Percentiles rank a stretch among this genome's conserved stretches.
Evolutionary conservation across 2,113 vertebrate species (phyloP).

Genomic region (Leptobrachium ailaonicum): DNA sequence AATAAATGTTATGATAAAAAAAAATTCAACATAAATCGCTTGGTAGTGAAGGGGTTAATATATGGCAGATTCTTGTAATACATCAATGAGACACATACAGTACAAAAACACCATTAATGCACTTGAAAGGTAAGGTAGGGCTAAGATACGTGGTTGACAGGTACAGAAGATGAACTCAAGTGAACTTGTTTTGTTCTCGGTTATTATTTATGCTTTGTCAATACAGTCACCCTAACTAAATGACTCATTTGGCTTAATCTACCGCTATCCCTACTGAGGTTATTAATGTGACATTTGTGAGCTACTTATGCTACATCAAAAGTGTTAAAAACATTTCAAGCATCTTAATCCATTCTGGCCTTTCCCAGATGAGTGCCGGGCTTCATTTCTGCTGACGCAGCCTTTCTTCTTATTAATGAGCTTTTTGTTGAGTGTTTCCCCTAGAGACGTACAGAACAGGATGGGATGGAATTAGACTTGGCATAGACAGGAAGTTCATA

Average conservation of each 20-base stretch:
- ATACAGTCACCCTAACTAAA: neutral
- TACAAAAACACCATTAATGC: no score
- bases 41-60: no score
- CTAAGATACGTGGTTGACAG: no score
- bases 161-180: no score
- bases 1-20: no score
- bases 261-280: neutral
- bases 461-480: conserved; percentile 52
- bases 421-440: conserved; percentile 48
- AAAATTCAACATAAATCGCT: no score
- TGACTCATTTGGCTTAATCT: neutral
- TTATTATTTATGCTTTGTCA: neutral
- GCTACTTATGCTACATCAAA: no score
- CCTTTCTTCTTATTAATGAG: conserved; percentile 36
- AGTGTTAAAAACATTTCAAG: neutral
- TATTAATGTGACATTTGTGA: neutral
- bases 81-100: no score
- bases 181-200: neutral
- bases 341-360: neutral
- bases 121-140: no score
- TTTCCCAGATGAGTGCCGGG: neutral
- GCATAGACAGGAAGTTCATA: conserved; percentile 50
- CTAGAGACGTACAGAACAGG: conserved; percentile 49
- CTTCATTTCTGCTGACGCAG: conserved; percentile 32
- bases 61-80: no score